These are phyloP conservation scores for Tetrax tetrax DNA, from an alignment of 2,113 vertebrate species.

Conservation along the genomic window DNA sequence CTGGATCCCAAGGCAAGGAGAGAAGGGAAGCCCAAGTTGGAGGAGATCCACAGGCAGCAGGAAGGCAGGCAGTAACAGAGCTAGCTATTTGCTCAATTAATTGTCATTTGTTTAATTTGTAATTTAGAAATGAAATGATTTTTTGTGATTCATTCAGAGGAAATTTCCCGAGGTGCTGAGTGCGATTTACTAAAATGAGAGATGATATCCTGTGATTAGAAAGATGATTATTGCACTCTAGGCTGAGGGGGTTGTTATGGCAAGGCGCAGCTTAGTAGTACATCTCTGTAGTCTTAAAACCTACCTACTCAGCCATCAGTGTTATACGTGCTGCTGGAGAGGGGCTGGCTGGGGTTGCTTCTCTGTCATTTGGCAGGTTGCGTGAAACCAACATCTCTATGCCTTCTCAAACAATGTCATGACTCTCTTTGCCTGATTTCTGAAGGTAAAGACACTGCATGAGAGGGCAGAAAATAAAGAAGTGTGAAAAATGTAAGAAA, in stretches of 20 bases:
- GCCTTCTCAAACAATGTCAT: neutral
- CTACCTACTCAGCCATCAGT: neutral
- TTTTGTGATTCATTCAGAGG: neutral
- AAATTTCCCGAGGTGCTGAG: neutral
- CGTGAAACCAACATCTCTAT: neutral
- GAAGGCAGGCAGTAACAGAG: neutral
- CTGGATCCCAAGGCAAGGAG: neutral
- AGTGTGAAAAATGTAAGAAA: neutral
- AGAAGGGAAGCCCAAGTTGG: neutral
- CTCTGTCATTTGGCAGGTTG: fast-evolving
- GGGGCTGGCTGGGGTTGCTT: neutral
- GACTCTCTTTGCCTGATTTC: neutral
- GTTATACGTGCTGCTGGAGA: neutral
- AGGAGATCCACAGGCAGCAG: neutral
- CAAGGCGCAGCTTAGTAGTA: neutral
- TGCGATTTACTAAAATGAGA: constrained; percentile 26
- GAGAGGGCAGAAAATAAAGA: neutral
- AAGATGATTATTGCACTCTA: neutral
- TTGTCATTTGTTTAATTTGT: constrained; percentile 26
- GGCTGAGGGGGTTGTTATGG: neutral
- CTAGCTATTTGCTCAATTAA: constrained; percentile 27
- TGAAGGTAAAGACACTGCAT: neutral
- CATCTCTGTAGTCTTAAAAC: neutral
- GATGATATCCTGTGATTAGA: neutral
- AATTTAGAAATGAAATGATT: neutral